These are phyloP conservation scores for Odontomyia ornata DNA, from an alignment of 2,888 invertebrate genomes.

Conservation along the genomic window DNA sequence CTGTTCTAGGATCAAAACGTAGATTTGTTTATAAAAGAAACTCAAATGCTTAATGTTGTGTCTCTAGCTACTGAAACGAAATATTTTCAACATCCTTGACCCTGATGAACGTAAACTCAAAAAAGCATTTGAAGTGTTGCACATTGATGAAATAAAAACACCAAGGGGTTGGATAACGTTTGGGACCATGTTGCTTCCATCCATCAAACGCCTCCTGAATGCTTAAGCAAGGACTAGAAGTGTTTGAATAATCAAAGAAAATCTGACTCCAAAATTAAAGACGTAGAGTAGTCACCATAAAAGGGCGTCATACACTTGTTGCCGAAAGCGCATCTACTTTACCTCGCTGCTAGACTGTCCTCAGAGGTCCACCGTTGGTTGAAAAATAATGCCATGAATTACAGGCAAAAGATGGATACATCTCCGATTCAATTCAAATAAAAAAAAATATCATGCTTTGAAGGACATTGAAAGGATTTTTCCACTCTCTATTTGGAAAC, in stretches of 20 bases:
- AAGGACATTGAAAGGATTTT: slow-evolving; percentile 80
- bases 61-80: slow-evolving; percentile 69
- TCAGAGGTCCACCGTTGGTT: slow-evolving; percentile 77
- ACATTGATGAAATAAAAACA: slow-evolving; percentile 68
- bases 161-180: slow-evolving; percentile 61
- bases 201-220: slow-evolving; percentile 50
- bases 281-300: slow-evolving; percentile 70
- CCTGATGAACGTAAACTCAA: slow-evolving; percentile 77
- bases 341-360: too few species aligned
- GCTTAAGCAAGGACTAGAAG: slow-evolving; percentile 58
- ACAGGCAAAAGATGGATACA: slow-evolving; percentile 81
- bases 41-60: slow-evolving; percentile 59
- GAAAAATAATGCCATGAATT: slow-evolving; percentile 83
- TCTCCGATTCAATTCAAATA: slow-evolving; percentile 79
- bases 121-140: slow-evolving; percentile 86
- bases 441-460: slow-evolving; percentile 91
- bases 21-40: slow-evolving; percentile 67
- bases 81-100: slow-evolving; percentile 76
- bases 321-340: too few species aligned
- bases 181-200: slow-evolving; percentile 58
- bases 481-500: slow-evolving; percentile 94
- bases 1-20: slow-evolving; percentile 90
- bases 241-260: slow-evolving; percentile 53
- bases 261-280: slow-evolving; percentile 14
- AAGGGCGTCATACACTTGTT: too few species aligned